phyloP scores from a whole-genome alignment of 1,140 invertebrate species.

The Drosophila arizonae region DNA sequence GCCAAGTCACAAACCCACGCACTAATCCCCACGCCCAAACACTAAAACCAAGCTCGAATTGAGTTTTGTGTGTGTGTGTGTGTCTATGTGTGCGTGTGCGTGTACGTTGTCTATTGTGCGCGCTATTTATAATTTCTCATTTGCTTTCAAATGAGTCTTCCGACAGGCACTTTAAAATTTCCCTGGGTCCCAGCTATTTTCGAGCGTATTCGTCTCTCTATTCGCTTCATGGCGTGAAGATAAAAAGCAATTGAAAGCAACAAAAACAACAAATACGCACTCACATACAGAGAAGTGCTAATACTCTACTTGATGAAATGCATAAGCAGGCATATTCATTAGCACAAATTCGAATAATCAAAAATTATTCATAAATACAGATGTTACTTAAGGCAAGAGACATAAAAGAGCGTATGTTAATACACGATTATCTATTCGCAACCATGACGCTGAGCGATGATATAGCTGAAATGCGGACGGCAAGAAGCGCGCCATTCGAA shows the following conservation, averaged over 20 bases:
- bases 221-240: slow-evolving; percentile 39
- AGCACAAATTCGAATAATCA: not conserved
- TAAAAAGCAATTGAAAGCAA: slow-evolving; percentile 18
- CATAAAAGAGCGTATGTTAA: not conserved
- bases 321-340: not conserved
- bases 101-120: slow-evolving; percentile 18
- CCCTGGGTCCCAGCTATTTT: slow-evolving; percentile 29
- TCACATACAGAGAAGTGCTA: not conserved
- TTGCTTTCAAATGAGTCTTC: slow-evolving; percentile 55
- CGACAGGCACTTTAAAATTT: slow-evolving; percentile 62
- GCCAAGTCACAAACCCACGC: slow-evolving; percentile 43
- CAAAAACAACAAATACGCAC: not conserved
- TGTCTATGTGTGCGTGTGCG: not conserved
- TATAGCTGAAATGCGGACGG: slow-evolving; percentile 11
- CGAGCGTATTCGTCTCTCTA: slow-evolving; percentile 25
- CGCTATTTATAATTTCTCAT: slow-evolving; percentile 60
- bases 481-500: slow-evolving; percentile 4
- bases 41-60: not conserved
- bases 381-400: not conserved
- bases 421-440: not conserved
- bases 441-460: slow-evolving; percentile 16
- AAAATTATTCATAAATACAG: not conserved
- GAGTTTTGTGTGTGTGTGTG: slow-evolving; percentile 6
- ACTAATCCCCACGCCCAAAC: slow-evolving; percentile 12
- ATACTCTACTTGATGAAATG: slow-evolving; percentile 10